A percentile compares a stretch with the other conserved stretches of the same genome.
Evolutionary conservation across 1,140 invertebrate species (phyloP).

Genomic region (Drosophila elegans): DNA sequence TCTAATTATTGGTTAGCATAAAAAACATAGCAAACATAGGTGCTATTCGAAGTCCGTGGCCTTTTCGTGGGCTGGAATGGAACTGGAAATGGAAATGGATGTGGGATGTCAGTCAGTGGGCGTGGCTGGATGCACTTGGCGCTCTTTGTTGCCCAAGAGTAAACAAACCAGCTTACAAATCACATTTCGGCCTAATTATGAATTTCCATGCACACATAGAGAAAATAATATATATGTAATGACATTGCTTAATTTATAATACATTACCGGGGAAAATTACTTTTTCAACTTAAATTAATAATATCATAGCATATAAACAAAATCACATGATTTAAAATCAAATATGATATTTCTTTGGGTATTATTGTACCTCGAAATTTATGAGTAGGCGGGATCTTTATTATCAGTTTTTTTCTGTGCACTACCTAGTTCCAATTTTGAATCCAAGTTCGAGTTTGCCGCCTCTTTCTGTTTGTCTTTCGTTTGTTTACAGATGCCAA

Average conservation of each 20-base stretch:
- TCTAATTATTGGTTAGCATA: conserved; percentile 63
- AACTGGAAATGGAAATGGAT: conserved; percentile 3
- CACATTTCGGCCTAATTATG: conserved; percentile 38
- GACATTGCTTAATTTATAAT: neutral
- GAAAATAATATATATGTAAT: neutral
- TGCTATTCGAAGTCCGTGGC: conserved; percentile 37
- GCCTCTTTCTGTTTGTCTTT: conserved; percentile 22
- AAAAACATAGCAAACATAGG: conserved; percentile 52
- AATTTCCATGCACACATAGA: conserved; percentile 19
- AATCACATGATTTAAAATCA: no score
- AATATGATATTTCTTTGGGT: no score
- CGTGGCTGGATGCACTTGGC: conserved; percentile 32
- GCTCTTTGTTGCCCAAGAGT: conserved; percentile 17
- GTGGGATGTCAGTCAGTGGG: conserved; percentile 11
- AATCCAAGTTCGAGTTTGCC: conserved; percentile 21
- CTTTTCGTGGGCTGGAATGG: conserved; percentile 28
- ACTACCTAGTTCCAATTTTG: conserved; percentile 17
- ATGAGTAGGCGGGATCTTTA: no score
- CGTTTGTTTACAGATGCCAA: conserved; percentile 53
- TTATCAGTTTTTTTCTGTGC: conserved; percentile 14
- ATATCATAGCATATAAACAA: no score
- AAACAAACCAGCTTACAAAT: conserved; percentile 44
- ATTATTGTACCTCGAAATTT: no score
- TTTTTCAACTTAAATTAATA: no score
- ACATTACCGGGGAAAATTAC: neutral